Evolutionary conservation across 2,797 vertebrate genomes (phyloP), one percentile per base, ranked within the genome.

Genomic region (Sorex maritimensis): DNA sequence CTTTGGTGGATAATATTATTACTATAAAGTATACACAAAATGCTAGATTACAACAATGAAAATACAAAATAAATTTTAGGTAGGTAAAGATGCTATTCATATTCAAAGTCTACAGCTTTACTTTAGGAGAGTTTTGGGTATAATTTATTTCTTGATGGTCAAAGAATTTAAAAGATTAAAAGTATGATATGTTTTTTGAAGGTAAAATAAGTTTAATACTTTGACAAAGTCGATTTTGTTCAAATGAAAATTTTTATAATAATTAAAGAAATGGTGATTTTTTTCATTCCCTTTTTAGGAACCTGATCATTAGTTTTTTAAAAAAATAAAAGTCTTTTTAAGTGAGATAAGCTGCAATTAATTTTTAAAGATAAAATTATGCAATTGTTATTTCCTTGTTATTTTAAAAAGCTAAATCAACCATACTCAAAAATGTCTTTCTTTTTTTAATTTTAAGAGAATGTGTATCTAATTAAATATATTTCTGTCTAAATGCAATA

Each of bases 401-500:
- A 61, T 61, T 94, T 93, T 71, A 68, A 83, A 72, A 77, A 86
- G 86, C 91, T 21, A 79, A 97, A 96, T 96, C 92, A 93, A 86
- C 95, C 74, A 87, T 81, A 41, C 73, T 95, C 63, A 90, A 88
- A 96, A 95, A 87, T 81, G 82, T 90, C 58, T 13, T 81, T 81
- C 88, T 93, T 94, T 86, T 11, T 11, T 8, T 8, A 92, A 92
- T 83, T 96, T 96, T 67, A 78, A 63, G 67, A 92, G 46, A 94
- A 88, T 90, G 13, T 84, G 78, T 58, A 67, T 63, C 19, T 92
- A 96, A 95, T 95, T 96, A 79, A 87, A 82, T 80, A 6, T 89
- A 85, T 95, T 96, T 96, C 95, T 97, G 97, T 92, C 68, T 97
- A 97, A 97, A 97, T 95, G 90, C 98, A 98, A 98, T 79, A 96